These are phyloP conservation scores for Ceratosolen fusciceps DNA, from an alignment of 1,140 invertebrate species.

Conservation along the genomic window DNA sequence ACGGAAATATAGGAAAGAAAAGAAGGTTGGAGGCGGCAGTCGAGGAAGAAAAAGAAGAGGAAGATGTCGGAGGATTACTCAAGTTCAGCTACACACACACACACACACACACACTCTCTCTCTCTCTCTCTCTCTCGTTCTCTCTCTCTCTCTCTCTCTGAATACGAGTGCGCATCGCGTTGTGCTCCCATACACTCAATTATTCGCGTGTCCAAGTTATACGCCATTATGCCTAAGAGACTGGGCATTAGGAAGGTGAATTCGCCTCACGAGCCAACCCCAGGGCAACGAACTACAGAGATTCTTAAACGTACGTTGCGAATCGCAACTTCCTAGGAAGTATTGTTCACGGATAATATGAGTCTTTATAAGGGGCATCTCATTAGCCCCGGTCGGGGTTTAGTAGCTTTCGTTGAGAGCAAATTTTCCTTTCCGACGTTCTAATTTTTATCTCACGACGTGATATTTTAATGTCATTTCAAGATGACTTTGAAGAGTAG, in stretches of 20 bases:
- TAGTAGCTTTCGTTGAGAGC: not conserved
- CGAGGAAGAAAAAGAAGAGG: conserved; percentile 26
- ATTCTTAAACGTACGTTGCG: conserved; percentile 16
- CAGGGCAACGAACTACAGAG: not conserved
- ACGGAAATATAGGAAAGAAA: conserved; percentile 27
- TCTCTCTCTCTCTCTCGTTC: too few species aligned
- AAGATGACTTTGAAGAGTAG: conserved; percentile 2
- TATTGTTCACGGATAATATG: not conserved
- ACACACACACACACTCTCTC: too few species aligned
- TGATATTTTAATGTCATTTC: too few species aligned
- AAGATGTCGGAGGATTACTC: conserved; percentile 30
- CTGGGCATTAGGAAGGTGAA: not conserved
- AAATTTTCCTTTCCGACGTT: not conserved
- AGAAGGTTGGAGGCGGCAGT: conserved; percentile 9
- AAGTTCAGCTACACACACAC: too few species aligned
- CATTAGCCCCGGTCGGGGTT: conserved; percentile 22
- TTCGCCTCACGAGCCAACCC: not conserved
- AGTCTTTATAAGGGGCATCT: conserved; percentile 6
- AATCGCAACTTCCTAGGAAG: not conserved
- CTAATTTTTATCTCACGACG: conserved; percentile 27
- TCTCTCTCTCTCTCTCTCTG: not conserved
- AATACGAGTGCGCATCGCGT: not conserved
- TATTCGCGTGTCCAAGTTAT: not conserved
- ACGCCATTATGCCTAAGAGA: not conserved
- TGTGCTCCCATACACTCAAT: not conserved